These are phyloP conservation scores for Melolontha melolontha DNA, from an alignment of 2,888 invertebrate genomes.

Conservation along the genomic window DNA sequence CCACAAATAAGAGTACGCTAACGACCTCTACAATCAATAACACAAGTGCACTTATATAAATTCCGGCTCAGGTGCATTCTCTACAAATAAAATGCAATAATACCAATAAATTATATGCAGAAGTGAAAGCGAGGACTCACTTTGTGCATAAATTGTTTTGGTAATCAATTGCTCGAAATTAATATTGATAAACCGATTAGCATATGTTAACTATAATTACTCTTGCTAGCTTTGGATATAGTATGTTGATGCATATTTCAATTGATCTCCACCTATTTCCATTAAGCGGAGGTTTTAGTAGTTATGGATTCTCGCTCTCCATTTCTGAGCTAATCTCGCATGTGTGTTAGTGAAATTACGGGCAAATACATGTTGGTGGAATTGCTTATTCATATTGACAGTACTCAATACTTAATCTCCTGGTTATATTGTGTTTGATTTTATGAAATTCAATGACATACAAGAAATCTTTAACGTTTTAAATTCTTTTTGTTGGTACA, in stretches of 20 bases:
- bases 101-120: constrained; percentile 47
- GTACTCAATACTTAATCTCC: no score
- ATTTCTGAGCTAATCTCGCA: constrained; percentile 49
- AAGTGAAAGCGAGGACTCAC: constrained; percentile 37
- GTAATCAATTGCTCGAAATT: constrained; percentile 43
- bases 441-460: no score
- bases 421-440: no score
- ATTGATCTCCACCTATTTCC: constrained; percentile 40
- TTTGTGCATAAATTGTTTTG: constrained; percentile 39
- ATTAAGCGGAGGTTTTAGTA: constrained; percentile 25
- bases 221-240: constrained; percentile 31
- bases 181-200: constrained; percentile 42
- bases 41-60: constrained; percentile 59
- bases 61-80: constrained; percentile 59
- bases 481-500: no score
- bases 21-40: constrained; percentile 59
- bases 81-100: constrained; percentile 50
- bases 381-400: constrained; percentile 33
- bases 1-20: constrained; percentile 58
- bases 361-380: constrained; percentile 14
- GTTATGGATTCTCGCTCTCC: constrained; percentile 42
- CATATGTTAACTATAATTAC: constrained; percentile 39
- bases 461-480: no score
- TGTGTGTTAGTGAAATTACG: constrained; percentile 48
- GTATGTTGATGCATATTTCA: constrained; percentile 11